Evolutionary conservation across 2,113 vertebrate species (phyloP), one percentile per base, ranked within the genome.

Genomic region (Eulacestoma nigropectus): DNA sequence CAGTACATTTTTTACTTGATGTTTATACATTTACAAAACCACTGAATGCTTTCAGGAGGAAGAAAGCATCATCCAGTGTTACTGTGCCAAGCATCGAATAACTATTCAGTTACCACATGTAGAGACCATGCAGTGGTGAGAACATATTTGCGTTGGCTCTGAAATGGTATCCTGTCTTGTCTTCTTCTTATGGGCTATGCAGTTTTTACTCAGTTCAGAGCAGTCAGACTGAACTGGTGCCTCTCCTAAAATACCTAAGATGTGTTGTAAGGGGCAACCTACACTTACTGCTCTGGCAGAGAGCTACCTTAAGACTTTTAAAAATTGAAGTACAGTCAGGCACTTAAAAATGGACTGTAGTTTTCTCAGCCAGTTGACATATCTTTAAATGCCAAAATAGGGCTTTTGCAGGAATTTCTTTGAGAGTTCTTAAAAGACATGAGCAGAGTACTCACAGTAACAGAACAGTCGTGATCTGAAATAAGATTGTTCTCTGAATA

Each of bases 71-170:
- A 27, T 20, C 35, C 44, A 41, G 21, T 41, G 19, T 56, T 68
- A 82, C 57, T 42, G 25, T 23, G 27, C 16, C 39, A 44, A 44
- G 39, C 63, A 59, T 30, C 0, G 0, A 69, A 10, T 18, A 93
- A 70, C 26, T 46, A 44, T 21, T 64, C 32, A 65, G 0, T 20
- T 80, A 41, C 16, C 32, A 57, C 0, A 0, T 26, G 19, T 29
- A 80, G 49, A 52, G 39, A 85, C 9, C 12, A 57, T 26, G 13
- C 53, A 63, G 19, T 62, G 20, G 7, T 47, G 15, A 76, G 26
- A 67, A 67, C 9, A 59, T 78, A 52, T 3, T 49, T 91, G 21
- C 2, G 7, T 22, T 78, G 17, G 20, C 33, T 78, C 33, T 82
- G 65, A 74, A 78, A 59, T 33, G 13, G 27, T 60, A 27, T 9